A percentile compares a stretch with the other conserved stretches of the same genome.
Evolutionary conservation across 2,113 vertebrate genomes (phyloP).

Genomic region (Glaucomys volans): DNA sequence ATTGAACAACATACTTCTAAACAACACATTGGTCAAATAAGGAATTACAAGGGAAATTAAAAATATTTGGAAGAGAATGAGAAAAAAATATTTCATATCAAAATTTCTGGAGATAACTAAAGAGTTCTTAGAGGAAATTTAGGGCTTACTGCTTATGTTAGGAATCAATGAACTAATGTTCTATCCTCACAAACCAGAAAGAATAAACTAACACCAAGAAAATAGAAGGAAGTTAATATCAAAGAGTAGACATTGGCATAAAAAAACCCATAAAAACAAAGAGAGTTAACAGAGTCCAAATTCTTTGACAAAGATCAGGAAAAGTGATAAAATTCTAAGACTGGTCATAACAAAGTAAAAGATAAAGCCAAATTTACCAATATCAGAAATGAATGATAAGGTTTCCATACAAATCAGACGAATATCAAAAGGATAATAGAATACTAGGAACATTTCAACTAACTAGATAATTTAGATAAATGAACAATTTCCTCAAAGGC

Average conservation of each 20-base stretch:
- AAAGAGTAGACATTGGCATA: not conserved
- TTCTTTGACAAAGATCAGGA: conserved; percentile 32
- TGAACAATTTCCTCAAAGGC: not conserved
- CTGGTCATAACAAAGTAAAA: not conserved
- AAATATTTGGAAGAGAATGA: conserved; percentile 2
- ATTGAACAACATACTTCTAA: not conserved
- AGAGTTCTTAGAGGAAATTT: not conserved
- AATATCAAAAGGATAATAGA: not conserved
- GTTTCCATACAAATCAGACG: not conserved
- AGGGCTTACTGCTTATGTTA: not conserved
- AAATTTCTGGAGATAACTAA: not conserved
- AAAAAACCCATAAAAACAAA: not conserved
- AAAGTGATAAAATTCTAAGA: not conserved
- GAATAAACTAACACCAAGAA: not conserved
- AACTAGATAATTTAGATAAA: not conserved
- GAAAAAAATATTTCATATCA: not conserved
- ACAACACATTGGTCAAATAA: not conserved
- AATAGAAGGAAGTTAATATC: not conserved
- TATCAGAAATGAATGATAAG: not conserved
- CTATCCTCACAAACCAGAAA: not conserved
- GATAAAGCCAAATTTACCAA: not conserved
- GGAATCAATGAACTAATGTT: not conserved
- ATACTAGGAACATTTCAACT: not conserved
- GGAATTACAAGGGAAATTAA: not conserved
- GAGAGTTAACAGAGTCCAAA: not conserved